Base-by-base conservation (phyloP, 2,113 vertebrate species). In the Chionodraco myersi region DNA sequence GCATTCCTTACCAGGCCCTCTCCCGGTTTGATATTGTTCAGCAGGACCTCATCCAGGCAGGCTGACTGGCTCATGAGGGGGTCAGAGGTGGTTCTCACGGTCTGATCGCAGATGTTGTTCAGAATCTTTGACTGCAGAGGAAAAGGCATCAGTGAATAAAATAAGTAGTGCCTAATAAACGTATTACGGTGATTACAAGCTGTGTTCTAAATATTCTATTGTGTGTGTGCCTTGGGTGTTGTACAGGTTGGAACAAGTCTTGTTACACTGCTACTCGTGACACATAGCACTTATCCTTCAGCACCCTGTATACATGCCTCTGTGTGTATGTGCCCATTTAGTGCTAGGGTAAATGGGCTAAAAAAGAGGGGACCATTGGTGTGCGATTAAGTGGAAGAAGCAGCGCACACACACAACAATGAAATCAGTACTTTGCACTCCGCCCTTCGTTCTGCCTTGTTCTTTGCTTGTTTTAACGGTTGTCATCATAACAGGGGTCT, bases 61-160 rank as follows among this genome's bases (percentile, higher is more conserved):
- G 97, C 95, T 30, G 96, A 96, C 90, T 99, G 97, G 93, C 95
- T 98, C 95, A 97, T 96, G 45, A 98, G 82, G 3, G 97, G 97
- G 83, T 99, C 97, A 2, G 96, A 95, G 48, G 97, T 94, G 16
- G 96, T 97, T 72, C 95, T 96, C 87, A 98, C 95, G 1, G 96
- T 98, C 90, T 97, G 97, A 88, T 99, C 97, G 15, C 98, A 99
- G 92, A 99, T 98, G 80, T 92, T 94, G 92, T 97, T 99, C 89
- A 99, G 93, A 91, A 96, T 95, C 88, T 96, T 98, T 23, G 97
- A 97, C 98, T 99, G 86, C 36, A 85, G 86, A 72, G 9, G 10
- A 60, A 58, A 75, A 77, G 2, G 14, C 3, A 48, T 7, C 23
- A 34, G 47, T 59, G 16, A 78, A 26, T 21, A 12, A 70, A 77